Percentiles rank a stretch among this genome's conserved stretches.
These are phyloP conservation scores for Microtus obscurus DNA, from an alignment of 2,797 vertebrate genomes.

Conservation along the genomic window DNA sequence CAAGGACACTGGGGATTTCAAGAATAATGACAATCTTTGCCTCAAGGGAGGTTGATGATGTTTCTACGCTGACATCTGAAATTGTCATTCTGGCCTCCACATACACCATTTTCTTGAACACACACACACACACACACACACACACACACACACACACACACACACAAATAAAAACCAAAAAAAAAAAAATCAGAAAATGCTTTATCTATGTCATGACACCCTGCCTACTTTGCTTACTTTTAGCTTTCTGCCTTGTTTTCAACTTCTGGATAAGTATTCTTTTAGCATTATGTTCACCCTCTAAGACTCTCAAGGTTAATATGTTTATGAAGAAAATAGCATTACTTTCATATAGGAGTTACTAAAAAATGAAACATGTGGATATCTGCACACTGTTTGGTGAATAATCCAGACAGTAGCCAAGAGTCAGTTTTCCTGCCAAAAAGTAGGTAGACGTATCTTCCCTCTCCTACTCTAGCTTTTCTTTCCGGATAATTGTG, in stretches of 20 bases:
- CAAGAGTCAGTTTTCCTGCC: background rate
- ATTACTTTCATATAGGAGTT: background rate
- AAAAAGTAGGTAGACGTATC: background rate
- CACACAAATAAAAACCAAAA: background rate
- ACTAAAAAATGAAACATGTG: background rate
- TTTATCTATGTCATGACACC: background rate
- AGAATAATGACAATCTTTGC: background rate
- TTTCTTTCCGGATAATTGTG: background rate
- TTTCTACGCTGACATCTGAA: background rate
- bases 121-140: background rate
- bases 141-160: background rate
- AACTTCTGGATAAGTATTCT: constrained; percentile 37
- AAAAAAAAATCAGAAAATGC: background rate
- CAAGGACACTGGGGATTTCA: background rate
- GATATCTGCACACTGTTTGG: background rate
- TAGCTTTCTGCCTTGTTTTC: constrained; percentile 15
- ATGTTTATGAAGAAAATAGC: background rate
- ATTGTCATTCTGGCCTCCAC: background rate
- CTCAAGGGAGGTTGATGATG: background rate
- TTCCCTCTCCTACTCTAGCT: background rate
- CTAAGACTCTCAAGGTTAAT: constrained; percentile 4
- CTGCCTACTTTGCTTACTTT: background rate
- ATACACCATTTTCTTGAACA: background rate
- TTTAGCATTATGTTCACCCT: background rate
- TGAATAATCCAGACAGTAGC: background rate